These are phyloP conservation scores for Drosophila nr. fundita DNA, from an alignment of 2,888 invertebrate species.

Conservation along the genomic window DNA sequence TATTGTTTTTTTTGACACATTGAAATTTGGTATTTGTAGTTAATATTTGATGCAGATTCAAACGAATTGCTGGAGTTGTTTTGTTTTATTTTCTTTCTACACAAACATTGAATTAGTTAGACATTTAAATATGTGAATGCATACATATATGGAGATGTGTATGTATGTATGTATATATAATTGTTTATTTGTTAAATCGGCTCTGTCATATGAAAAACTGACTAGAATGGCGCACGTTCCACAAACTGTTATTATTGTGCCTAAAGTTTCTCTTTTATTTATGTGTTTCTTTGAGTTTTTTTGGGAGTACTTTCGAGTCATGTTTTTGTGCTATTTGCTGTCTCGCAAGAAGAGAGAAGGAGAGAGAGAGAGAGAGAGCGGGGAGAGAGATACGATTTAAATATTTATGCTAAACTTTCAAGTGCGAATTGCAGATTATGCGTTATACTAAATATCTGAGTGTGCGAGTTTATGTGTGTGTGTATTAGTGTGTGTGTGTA, in stretches of 20 bases:
- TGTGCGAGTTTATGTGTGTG: conserved; percentile 14
- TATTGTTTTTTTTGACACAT: conserved; percentile 69
- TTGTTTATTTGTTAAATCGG: conserved; percentile 28
- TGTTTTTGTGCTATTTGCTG: conserved; percentile 54
- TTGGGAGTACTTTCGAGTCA: background rate
- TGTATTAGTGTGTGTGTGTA: conserved; percentile 31
- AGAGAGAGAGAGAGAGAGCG: conserved; percentile 5
- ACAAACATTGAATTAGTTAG: conserved; percentile 65
- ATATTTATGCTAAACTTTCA: conserved; percentile 63
- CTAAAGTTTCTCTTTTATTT: conserved; percentile 7
- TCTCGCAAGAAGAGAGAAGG: background rate
- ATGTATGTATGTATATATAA: conserved; percentile 14
- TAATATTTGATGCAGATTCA: conserved; percentile 39
- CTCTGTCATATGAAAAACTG: conserved; percentile 37
- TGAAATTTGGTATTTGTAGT: conserved; percentile 68
- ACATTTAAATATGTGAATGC: conserved; percentile 62
- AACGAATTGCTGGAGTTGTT: conserved; percentile 33
- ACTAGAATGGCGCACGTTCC: conserved; percentile 47
- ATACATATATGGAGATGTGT: conserved; percentile 22
- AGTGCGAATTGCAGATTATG: conserved; percentile 65
- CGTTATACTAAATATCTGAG: conserved; percentile 59
- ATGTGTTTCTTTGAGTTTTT: conserved; percentile 3
- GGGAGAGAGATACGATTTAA: conserved; percentile 23
- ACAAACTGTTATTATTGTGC: conserved; percentile 17
- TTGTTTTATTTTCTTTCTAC: conserved; percentile 25